These are phyloP conservation scores for Dinocampus coccinellae DNA, from an alignment of 2,888 invertebrate species.

Conservation along the genomic window DNA sequence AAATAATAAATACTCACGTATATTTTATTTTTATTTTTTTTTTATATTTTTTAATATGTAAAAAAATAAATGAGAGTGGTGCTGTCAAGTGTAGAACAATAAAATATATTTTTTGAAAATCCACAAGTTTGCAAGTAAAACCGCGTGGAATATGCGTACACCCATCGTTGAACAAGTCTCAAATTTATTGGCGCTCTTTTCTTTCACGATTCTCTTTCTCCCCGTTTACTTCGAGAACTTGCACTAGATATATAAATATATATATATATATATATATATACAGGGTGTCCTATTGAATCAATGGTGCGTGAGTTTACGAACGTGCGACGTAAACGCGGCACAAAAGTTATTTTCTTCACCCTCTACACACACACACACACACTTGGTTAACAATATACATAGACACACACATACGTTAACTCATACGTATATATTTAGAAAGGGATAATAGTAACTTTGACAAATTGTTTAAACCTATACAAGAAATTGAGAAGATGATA, in stretches of 20 bases:
- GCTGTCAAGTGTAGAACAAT: not conserved
- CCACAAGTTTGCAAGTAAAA: conserved; percentile 24
- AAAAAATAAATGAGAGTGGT: not conserved
- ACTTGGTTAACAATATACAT: not conserved
- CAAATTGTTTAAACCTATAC: conserved; percentile 23
- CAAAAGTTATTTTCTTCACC: conserved; percentile 34
- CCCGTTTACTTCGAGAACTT: conserved; percentile 14
- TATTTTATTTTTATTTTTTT: not conserved
- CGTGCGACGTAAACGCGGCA: conserved; percentile 29
- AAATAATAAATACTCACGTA: not conserved
- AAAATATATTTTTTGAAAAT: conserved; percentile 23
- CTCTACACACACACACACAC: conserved; percentile 10
- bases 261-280: not conserved
- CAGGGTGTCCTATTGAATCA: conserved; percentile 34
- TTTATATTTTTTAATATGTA: not conserved
- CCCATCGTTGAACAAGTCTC: conserved; percentile 37
- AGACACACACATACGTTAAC: not conserved
- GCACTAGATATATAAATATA: conserved; percentile 13
- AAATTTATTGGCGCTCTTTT: conserved; percentile 43
- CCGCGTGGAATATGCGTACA: not conserved
- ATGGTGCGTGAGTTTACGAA: conserved; percentile 44
- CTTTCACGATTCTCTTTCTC: conserved; percentile 22
- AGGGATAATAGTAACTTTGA: conserved; percentile 21
- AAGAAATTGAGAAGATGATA: conserved; percentile 29
- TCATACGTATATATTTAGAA: not conserved